Conservation (phyloP, 1,140 invertebrate species). For the Caenorhabditis briggsae region DNA sequence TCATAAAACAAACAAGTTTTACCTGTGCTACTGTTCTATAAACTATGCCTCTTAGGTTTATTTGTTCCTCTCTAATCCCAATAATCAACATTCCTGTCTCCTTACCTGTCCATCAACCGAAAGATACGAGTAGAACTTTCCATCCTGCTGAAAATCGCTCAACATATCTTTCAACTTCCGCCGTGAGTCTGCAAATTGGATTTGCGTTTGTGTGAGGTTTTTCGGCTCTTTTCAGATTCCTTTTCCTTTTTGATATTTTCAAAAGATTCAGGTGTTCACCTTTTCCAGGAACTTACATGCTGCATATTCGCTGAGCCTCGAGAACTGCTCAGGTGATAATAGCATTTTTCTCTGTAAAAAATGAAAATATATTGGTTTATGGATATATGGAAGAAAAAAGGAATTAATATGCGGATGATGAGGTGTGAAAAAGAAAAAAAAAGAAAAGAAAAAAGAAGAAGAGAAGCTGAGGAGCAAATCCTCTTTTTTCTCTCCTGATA, state of each 20-base stretch:
- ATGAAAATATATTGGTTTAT: background rate
- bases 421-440: background rate
- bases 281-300: slow-evolving; percentile 72
- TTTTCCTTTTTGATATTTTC: background rate
- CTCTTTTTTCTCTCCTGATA: background rate
- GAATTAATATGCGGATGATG: background rate
- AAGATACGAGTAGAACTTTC: slow-evolving; percentile 76
- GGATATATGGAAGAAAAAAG: background rate
- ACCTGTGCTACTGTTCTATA: background rate
- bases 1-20: slow-evolving; percentile 1
- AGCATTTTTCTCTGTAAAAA: slow-evolving; percentile 66
- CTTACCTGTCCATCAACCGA: slow-evolving; percentile 72
- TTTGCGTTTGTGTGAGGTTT: slow-evolving; percentile 3
- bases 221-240: background rate
- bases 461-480: background rate
- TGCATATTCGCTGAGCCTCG: slow-evolving; percentile 76
- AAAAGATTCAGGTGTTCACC: background rate
- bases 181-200: slow-evolving; percentile 71
- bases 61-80: background rate
- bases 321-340: slow-evolving; percentile 76
- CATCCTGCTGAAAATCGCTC: slow-evolving; percentile 76
- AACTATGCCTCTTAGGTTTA: background rate
- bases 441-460: background rate
- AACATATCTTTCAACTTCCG: slow-evolving; percentile 76
- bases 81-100: background rate